Conservation (phyloP, 2,888 invertebrate genomes). For the Pristionchus japonicus region DNA sequence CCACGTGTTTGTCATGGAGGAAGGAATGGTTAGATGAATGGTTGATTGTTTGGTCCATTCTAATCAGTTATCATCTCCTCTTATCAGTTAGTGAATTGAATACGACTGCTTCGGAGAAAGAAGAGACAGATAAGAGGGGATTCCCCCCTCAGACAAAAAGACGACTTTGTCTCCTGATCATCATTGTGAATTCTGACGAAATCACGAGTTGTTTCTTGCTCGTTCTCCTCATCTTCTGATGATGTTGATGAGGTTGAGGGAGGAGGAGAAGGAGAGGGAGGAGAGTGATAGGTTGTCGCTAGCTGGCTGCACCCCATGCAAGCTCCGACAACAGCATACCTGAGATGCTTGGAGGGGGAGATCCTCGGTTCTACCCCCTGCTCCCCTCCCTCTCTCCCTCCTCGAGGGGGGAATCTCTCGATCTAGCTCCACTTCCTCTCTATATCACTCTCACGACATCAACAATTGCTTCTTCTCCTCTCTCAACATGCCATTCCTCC, state of each 20-base stretch:
- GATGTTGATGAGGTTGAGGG: background rate
- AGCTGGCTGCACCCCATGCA: background rate
- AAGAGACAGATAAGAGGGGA: background rate
- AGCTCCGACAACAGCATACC: background rate
- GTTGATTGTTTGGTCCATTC: background rate
- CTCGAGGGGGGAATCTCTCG: too few species aligned
- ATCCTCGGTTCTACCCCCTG: background rate
- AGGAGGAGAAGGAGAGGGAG: background rate
- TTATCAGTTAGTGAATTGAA: background rate
- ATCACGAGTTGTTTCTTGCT: background rate
- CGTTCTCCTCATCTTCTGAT: background rate
- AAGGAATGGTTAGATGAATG: background rate
- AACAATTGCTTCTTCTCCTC: background rate
- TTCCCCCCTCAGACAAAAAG: slow-evolving; percentile 1
- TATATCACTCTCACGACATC: slow-evolving; percentile 26
- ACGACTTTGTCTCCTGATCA: background rate
- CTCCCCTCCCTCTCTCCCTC: background rate
- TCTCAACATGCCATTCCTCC: background rate
- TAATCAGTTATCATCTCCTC: background rate
- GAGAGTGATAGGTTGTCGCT: background rate
- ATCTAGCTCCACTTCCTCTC: background rate
- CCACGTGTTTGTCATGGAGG: background rate
- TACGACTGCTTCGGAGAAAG: background rate
- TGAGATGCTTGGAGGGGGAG: background rate
- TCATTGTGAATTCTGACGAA: background rate